These are phyloP conservation scores for Nothoprocta perdicaria DNA, from an alignment of 2,113 vertebrate species.

Conservation along the genomic window DNA sequence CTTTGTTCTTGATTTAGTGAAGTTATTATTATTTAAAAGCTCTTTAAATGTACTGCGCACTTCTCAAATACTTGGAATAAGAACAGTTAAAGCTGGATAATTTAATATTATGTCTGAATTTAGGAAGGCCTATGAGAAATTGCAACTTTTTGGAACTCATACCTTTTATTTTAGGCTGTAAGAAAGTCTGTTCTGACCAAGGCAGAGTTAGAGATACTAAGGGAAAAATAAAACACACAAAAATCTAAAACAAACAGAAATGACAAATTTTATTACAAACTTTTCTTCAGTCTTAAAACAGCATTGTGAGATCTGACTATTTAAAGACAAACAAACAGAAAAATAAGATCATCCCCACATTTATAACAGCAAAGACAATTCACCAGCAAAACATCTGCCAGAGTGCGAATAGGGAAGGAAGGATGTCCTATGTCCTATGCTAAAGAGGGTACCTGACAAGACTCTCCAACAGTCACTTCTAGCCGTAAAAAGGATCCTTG, in stretches of 20 bases:
- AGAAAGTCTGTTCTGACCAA: background rate
- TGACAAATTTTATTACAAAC: background rate
- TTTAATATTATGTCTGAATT: background rate
- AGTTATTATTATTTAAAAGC: background rate
- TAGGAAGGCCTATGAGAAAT: background rate
- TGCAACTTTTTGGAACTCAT: background rate
- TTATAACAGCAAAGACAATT: background rate
- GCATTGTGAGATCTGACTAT: background rate
- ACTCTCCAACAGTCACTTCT: conserved; percentile 4
- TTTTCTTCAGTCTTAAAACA: background rate
- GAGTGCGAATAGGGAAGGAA: too few species aligned
- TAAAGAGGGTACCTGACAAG: background rate
- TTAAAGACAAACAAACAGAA: background rate
- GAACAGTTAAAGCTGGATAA: background rate
- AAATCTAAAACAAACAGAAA: background rate
- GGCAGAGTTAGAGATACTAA: background rate
- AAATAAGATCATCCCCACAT: background rate
- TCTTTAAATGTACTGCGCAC: background rate
- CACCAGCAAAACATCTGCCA: background rate
- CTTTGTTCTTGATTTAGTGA: background rate
- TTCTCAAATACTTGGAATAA: background rate
- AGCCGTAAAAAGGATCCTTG: background rate
- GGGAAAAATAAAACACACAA: background rate
- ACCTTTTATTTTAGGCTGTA: background rate
- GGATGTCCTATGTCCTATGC: background rate